A percentile compares a stretch with the other conserved stretches of the same genome.
Conservation (phyloP, 2,113 vertebrate genomes). For the Bubo bubo region DNA sequence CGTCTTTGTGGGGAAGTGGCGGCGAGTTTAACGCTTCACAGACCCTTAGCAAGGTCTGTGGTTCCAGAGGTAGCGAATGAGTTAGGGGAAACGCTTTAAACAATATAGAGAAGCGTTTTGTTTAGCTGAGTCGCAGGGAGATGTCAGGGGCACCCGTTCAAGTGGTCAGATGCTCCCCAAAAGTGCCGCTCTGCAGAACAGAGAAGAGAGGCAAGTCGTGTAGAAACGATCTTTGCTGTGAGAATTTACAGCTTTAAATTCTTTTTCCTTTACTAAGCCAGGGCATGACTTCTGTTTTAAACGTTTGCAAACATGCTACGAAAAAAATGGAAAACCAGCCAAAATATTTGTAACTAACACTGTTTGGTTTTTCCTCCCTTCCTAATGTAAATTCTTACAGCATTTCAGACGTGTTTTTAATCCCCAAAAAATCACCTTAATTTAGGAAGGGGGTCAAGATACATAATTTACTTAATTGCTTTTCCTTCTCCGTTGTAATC, state of each 20-base stretch:
- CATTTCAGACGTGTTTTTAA: neutral
- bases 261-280: neutral
- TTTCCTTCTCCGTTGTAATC: neutral
- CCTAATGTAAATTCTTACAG: neutral
- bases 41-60: rapidly evolving
- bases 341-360: neutral
- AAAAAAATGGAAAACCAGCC: neutral
- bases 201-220: rapidly evolving
- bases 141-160: neutral
- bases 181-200: neutral
- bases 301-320: neutral
- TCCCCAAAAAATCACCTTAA: neutral
- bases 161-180: neutral
- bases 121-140: rapidly evolving
- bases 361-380: neutral
- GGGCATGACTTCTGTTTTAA: neutral
- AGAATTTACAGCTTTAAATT: neutral
- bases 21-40: rapidly evolving
- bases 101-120: rapidly evolving
- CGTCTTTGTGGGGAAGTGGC: rapidly evolving
- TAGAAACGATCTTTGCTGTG: rapidly evolving
- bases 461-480: neutral
- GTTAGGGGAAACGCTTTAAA: neutral
- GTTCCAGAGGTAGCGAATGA: neutral
- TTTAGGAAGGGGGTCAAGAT: neutral